Evolutionary conservation across 2,113 vertebrate species (phyloP).

Genomic region (Chaetops frenatus): DNA sequence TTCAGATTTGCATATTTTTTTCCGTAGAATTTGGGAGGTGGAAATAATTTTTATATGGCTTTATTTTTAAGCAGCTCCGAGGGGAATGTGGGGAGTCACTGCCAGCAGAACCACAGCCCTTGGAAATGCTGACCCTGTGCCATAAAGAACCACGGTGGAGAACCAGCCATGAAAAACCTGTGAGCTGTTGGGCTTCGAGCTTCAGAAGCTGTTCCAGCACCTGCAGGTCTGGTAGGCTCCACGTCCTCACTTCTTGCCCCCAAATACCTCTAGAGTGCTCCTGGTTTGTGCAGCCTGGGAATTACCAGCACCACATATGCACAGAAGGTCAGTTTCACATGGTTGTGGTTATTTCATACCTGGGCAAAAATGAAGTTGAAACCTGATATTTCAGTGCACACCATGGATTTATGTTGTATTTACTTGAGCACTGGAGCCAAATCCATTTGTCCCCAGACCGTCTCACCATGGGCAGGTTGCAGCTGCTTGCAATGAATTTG

Average conservation of each 20-base stretch:
- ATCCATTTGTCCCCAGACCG: neutral
- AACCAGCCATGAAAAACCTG: neutral
- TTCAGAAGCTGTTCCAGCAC: neutral
- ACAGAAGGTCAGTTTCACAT: neutral
- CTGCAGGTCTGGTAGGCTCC: neutral
- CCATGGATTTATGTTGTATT: neutral
- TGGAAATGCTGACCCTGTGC: fast-evolving
- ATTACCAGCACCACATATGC: neutral
- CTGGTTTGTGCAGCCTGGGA: neutral
- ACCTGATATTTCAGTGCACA: neutral
- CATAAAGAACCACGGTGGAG: neutral
- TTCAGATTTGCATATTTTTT: neutral
- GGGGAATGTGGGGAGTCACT: fast-evolving
- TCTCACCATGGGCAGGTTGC: neutral
- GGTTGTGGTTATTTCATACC: neutral
- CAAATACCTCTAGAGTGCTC: neutral
- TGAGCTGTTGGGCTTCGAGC: neutral
- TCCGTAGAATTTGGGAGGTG: neutral
- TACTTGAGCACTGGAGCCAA: neutral
- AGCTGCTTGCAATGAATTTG: neutral
- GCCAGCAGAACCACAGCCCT: neutral
- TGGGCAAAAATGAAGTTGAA: neutral
- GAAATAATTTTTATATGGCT: neutral
- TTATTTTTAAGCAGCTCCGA: neutral
- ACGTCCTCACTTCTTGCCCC: neutral